Base-by-base conservation (phyloP, 1,140 invertebrate species). In the Ctenoplectra terminalis region DNA sequence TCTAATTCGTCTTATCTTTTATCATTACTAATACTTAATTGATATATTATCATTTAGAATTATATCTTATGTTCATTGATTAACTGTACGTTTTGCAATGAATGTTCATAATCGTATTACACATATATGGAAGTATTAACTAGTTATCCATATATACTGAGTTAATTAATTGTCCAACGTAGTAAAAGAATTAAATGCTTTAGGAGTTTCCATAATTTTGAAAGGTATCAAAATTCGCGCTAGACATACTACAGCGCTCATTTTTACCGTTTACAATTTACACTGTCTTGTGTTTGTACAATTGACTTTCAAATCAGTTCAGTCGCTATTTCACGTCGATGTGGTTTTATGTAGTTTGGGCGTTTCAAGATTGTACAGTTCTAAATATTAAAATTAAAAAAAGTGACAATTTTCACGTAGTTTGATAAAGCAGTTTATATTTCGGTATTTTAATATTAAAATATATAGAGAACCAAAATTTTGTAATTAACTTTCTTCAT, bases 271-370 rank as follows among this genome's bases (percentile, higher is more conserved):
- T 29, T 34, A 23, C 34, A 8, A 48, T 26, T 29, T 23, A 15
- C 11, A 2, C 40, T 31, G 9, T 26, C 26, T 34, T 40, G 9
- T 46, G n/a, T 54, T 70, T 54, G 34, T 26, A 70, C 23, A 71
- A 40, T 54, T 54, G 50, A 37, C 34, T 54, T 56, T 71, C 31
- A 40, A 71, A 71, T 71, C 48, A 54, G 31, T 26, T 56, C n/a
- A 40, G 34, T 34, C 26, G 26, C 8, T 40, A 20, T 72, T 58
- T 43, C 26, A n/a, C 17, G 34, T 58, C 52, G 11, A 31, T 43
- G 37, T 43, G 15, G 23, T 43, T 58, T 50, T 29, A 31, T 20
- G 7, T 9, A 63, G 43, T 63, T 40, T 48, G 17, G 13, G 0
- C 13, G 7, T 66, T 76, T 66, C 6, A 17, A 67, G 29, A 66